Conservation (phyloP, 2,113 vertebrate genomes). For the Rattus rattus region DNA sequence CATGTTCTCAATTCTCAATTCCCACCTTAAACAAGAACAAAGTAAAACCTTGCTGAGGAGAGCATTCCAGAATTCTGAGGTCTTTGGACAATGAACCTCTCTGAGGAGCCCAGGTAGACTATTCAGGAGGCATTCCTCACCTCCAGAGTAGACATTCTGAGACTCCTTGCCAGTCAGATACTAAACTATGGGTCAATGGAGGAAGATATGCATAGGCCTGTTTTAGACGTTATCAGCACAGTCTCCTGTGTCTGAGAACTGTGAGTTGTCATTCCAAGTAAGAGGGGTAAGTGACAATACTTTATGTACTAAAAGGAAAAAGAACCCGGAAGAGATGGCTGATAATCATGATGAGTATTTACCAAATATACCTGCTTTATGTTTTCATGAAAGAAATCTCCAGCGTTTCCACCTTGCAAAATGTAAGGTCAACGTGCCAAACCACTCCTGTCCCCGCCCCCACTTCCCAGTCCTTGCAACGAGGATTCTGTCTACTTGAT, state of each 20-base stretch:
- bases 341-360: not conserved
- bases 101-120: not conserved
- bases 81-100: not conserved
- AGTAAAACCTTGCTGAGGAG: not conserved
- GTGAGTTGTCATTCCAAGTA: not conserved
- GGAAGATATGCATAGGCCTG: not conserved
- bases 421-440: not conserved
- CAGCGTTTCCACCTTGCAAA: not conserved
- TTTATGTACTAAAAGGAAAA: not conserved
- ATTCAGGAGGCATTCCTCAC: not conserved
- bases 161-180: not conserved
- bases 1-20: not conserved
- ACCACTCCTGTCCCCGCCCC: too few species aligned
- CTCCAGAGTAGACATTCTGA: not conserved
- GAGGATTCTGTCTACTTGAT: not conserved
- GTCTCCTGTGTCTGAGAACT: not conserved
- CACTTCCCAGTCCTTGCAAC: not conserved
- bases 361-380: not conserved
- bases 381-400: not conserved
- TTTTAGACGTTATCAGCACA: not conserved
- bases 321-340: not conserved
- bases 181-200: not conserved
- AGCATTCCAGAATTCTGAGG: not conserved
- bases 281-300: not conserved
- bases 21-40: not conserved